Percentiles rank a stretch among this genome's conserved stretches.
Evolutionary conservation across 2,888 invertebrate genomes (phyloP).

Genomic region (Limnephilus auricula): DNA sequence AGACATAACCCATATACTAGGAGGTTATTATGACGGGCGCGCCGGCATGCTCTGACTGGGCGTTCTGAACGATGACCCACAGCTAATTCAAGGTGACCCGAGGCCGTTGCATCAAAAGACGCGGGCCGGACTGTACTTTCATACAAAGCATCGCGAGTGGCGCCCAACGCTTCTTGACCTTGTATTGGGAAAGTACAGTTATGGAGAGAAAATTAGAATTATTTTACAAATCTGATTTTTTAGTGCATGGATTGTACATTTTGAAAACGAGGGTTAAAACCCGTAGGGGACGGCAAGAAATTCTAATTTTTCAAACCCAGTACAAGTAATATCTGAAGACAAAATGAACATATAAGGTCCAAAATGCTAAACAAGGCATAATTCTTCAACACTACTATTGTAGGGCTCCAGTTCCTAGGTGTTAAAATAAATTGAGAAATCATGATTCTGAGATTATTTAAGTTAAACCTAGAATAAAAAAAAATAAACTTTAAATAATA

Average conservation of each 20-base stretch:
- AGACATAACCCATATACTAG: not conserved
- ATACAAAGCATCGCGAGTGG: not conserved
- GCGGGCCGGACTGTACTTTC: slow-evolving; percentile 42
- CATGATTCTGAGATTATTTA: too few species aligned
- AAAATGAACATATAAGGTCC: too few species aligned
- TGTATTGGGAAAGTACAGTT: not conserved
- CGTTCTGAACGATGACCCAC: slow-evolving; percentile 61
- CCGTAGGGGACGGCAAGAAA: too few species aligned
- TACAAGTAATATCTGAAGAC: too few species aligned
- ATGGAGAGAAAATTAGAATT: not conserved
- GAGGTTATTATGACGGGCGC: not conserved
- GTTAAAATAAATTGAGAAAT: not conserved
- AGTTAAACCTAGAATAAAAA: too few species aligned
- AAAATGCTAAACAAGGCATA: too few species aligned
- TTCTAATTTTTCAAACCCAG: too few species aligned
- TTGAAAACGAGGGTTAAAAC: too few species aligned
- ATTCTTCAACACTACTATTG: too few species aligned
- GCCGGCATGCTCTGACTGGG: not conserved
- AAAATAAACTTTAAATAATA: too few species aligned
- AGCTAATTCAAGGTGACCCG: slow-evolving; percentile 61
- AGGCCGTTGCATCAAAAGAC: slow-evolving; percentile 44
- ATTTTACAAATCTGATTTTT: not conserved
- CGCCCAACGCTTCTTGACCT: not conserved
- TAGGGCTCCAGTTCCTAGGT: too few species aligned
- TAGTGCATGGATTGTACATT: not conserved